Evolutionary conservation across 2,797 vertebrate genomes (phyloP).

Genomic region (Sciaenops ocellatus): DNA sequence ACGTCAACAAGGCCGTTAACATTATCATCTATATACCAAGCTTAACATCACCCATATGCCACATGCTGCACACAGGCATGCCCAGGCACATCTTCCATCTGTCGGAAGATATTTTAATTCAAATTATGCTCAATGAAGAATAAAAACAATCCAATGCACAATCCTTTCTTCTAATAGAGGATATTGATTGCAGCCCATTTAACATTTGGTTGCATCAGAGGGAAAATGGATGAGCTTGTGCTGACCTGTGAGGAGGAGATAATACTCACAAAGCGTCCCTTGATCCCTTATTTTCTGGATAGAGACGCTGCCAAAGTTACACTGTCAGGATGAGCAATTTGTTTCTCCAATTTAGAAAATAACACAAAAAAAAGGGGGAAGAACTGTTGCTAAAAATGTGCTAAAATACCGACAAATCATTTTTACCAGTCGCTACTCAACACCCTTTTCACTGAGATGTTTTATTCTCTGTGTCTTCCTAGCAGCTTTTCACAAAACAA

Average conservation of each 20-base stretch:
- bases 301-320: constrained; percentile 34
- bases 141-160: not conserved
- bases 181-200: constrained; percentile 43
- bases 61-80: constrained; percentile 17
- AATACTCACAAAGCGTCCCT: constrained; percentile 35
- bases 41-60: constrained; percentile 29
- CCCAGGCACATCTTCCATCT: constrained; percentile 36
- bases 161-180: constrained; percentile 12
- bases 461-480: constrained; percentile 16
- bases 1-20: constrained; percentile 17
- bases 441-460: not conserved
- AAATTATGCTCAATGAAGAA: constrained; percentile 27
- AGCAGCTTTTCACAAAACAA: not conserved
- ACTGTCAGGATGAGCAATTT: constrained; percentile 49
- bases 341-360: constrained; percentile 53
- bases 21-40: constrained; percentile 23
- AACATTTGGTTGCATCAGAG: constrained; percentile 49
- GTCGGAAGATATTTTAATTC: constrained; percentile 17
- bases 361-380: not conserved
- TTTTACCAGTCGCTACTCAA: not conserved
- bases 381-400: not conserved
- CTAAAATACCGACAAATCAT: constrained; percentile 4
- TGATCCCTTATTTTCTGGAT: constrained; percentile 18
- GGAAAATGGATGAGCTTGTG: constrained; percentile 29
- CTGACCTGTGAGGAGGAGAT: constrained; percentile 35